Conservation (phyloP, 1,140 invertebrate genomes). For the Plodia interpunctella region DNA sequence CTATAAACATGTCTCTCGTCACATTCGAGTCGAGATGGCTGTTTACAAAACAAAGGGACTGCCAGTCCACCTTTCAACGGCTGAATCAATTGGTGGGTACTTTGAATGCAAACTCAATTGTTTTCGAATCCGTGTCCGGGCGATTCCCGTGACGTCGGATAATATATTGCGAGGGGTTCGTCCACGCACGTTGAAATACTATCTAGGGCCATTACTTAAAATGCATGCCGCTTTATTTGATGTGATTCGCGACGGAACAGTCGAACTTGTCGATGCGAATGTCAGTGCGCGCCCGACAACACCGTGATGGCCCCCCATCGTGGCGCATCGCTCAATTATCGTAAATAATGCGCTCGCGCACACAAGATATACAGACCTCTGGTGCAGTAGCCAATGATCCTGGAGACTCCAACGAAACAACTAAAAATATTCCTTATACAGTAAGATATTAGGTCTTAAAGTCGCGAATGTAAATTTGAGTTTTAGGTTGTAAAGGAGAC, state of each 20-base stretch:
- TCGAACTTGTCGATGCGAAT: constrained; percentile 73
- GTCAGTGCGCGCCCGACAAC: constrained; percentile 68
- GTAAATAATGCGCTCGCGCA: constrained; percentile 76
- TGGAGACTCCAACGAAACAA: constrained; percentile 32
- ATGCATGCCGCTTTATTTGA: constrained; percentile 73
- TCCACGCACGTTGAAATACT: constrained; percentile 72
- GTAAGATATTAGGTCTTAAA: constrained; percentile 33
- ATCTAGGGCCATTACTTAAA: constrained; percentile 76
- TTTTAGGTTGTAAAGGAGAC: constrained; percentile 48
- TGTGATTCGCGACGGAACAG: constrained; percentile 73
- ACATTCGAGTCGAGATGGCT: constrained; percentile 65
- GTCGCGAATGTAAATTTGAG: constrained; percentile 26
- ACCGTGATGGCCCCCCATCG: constrained; percentile 73
- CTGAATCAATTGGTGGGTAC: constrained; percentile 74
- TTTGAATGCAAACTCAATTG: constrained; percentile 77
- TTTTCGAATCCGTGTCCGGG: constrained; percentile 60
- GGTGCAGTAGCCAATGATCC: constrained; percentile 63
- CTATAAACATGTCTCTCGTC: constrained; percentile 76
- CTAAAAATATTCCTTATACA: constrained; percentile 42
- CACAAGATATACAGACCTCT: constrained; percentile 71
- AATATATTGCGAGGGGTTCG: constrained; percentile 65
- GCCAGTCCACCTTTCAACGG: constrained; percentile 71
- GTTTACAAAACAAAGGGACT: constrained; percentile 73
- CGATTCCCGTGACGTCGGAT: constrained; percentile 64
- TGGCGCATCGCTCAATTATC: constrained; percentile 75